phyloP scores from a whole-genome alignment of 1,140 invertebrate species.

The Zaprionus ghesquierei region DNA sequence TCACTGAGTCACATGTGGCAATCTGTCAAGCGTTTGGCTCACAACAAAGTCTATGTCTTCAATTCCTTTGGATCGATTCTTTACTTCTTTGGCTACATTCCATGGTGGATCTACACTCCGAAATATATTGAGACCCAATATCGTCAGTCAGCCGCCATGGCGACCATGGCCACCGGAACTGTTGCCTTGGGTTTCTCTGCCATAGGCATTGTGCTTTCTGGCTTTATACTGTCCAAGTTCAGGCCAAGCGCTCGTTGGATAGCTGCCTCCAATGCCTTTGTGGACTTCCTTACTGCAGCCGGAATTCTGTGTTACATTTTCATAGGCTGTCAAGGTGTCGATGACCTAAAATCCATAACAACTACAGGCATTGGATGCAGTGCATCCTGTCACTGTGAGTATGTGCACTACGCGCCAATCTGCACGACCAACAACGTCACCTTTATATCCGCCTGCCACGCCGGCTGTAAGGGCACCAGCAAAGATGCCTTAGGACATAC shows the following conservation, averaged over 20 bases:
- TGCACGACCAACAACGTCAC: constrained; percentile 85
- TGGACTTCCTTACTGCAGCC: constrained; percentile 83
- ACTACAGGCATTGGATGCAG: constrained; percentile 83
- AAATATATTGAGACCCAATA: constrained; percentile 91
- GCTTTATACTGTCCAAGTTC: constrained; percentile 87
- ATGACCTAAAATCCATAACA: constrained; percentile 50
- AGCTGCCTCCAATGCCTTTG: constrained; percentile 88
- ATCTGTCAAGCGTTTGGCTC: constrained; percentile 67
- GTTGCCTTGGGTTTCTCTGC: constrained; percentile 88
- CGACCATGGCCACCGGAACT: constrained; percentile 87
- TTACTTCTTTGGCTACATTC: constrained; percentile 88
- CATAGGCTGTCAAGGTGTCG: constrained; percentile 86
- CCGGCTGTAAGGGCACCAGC: constrained; percentile 84
- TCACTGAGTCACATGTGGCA: constrained; percentile 53
- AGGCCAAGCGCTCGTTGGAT: constrained; percentile 87
- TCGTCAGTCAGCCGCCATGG: constrained; percentile 87
- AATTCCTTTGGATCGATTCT: constrained; percentile 87
- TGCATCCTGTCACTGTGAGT: constrained; percentile 86
- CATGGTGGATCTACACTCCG: constrained; percentile 89
- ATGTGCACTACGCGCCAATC: constrained; percentile 87
- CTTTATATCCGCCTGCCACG: constrained; percentile 89
- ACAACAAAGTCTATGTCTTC: constrained; percentile 86
- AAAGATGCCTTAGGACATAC: constrained; percentile 64
- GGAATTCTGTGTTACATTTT: constrained; percentile 87
- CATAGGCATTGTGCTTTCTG: constrained; percentile 87